Percentiles rank a stretch among this genome's conserved stretches.
These are phyloP conservation scores for Paramuricea clavata DNA, from an alignment of 92 coral and sea anemone species.

Conservation along the genomic window DNA sequence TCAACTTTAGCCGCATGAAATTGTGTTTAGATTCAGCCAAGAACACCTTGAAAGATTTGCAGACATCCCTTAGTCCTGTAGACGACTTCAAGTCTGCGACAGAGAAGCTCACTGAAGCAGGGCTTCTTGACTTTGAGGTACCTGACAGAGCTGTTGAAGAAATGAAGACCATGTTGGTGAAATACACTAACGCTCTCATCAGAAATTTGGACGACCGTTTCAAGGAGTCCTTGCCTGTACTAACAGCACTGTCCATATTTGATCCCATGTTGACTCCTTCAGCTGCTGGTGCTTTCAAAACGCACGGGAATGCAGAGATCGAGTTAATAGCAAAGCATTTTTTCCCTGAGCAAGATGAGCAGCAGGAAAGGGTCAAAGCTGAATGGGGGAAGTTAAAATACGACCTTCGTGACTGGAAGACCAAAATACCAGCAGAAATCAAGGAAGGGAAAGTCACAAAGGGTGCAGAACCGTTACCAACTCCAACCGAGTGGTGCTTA, in stretches of 20 bases:
- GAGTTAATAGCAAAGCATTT: constrained; percentile 61
- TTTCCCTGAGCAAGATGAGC: constrained; percentile 52
- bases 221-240: constrained; percentile 58
- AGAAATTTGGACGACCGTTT: constrained; percentile 62
- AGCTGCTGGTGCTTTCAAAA: constrained; percentile 36
- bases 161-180: constrained; percentile 56
- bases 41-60: constrained; percentile 63
- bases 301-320: constrained; percentile 44
- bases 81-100: constrained; percentile 52
- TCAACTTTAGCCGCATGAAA: constrained; percentile 46
- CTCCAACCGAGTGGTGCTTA: constrained; percentile 68
- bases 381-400: constrained; percentile 64
- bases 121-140: constrained; percentile 47
- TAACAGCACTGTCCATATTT: constrained; percentile 55
- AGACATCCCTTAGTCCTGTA: constrained; percentile 47
- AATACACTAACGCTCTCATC: constrained; percentile 46
- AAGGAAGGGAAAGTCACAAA: constrained; percentile 51
- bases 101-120: constrained; percentile 37
- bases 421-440: constrained; percentile 49
- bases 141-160: constrained; percentile 55
- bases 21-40: constrained; percentile 57
- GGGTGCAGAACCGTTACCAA: constrained; percentile 61
- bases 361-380: constrained; percentile 59
- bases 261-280: constrained; percentile 60
- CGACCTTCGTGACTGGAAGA: constrained; percentile 66